A percentile compares a stretch with the other conserved stretches of the same genome.
Evolutionary conservation across 2,888 invertebrate species (phyloP).

Genomic region (Odontocolon sp.): DNA sequence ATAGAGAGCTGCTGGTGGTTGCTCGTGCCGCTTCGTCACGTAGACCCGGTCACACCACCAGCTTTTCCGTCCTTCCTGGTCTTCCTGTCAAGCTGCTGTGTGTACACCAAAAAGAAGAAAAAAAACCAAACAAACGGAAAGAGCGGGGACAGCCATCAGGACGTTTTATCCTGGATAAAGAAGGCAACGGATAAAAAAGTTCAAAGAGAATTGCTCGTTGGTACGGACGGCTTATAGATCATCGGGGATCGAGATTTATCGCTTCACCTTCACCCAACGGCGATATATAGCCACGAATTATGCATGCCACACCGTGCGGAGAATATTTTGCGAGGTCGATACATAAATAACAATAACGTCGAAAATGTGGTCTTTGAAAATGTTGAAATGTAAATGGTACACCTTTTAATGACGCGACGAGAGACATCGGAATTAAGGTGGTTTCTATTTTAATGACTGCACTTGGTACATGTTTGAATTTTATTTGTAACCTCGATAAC

Average conservation of each 20-base stretch:
- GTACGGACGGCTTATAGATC: conserved; percentile 24
- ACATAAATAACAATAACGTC: too few relatives aligned
- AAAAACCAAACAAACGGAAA: background rate
- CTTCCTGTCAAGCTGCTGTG: background rate
- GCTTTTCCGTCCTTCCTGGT: conserved; percentile 41
- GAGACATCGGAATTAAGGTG: too few relatives aligned
- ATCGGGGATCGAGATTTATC: conserved; percentile 46
- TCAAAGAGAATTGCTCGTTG: conserved; percentile 18
- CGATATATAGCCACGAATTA: conserved; percentile 14
- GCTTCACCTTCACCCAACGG: conserved; percentile 13
- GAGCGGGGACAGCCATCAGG: conserved; percentile 20
- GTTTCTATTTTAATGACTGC: too few relatives aligned
- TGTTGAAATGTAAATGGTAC: too few relatives aligned
- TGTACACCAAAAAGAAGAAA: background rate
- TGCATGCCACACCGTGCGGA: too few relatives aligned
- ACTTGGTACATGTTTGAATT: too few relatives aligned
- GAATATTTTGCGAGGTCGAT: too few relatives aligned
- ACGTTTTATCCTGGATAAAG: conserved; percentile 24
- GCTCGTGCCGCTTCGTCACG: conserved; percentile 34
- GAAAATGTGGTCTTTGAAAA: too few relatives aligned
- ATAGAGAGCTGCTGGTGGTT: conserved; percentile 66
- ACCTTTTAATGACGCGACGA: too few relatives aligned
- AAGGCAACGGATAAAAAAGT: conserved; percentile 53
- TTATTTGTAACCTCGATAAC: too few relatives aligned
- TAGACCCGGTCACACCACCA: conserved; percentile 37